phyloP scores from a whole-genome alignment of 1,140 invertebrate species.

The Trichoplusia ni region DNA sequence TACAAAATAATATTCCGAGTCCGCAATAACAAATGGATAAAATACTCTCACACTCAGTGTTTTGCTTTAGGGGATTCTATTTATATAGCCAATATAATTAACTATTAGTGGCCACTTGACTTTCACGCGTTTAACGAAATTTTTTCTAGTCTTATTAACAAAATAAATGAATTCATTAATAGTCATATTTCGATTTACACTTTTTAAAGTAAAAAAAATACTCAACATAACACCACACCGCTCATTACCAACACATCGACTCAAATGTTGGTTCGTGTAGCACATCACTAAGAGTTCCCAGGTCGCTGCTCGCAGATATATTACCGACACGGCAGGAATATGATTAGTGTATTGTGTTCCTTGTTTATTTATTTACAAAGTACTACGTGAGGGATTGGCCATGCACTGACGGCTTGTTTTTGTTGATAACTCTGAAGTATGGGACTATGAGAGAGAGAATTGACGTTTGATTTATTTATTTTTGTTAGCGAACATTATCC shows the following conservation, averaged over 20 bases:
- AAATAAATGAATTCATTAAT: too few relatives aligned
- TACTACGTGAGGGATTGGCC: slow-evolving; percentile 7
- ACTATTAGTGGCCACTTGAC: neutral
- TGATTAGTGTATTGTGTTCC: slow-evolving; percentile 22
- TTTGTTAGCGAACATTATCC: neutral
- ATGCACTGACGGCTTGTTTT: slow-evolving; percentile 2
- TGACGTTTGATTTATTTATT: neutral
- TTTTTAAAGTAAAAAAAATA: neutral
- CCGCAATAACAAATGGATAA: too few relatives aligned
- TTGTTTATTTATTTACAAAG: slow-evolving; percentile 20
- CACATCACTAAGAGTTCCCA: neutral
- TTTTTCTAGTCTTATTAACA: too few relatives aligned
- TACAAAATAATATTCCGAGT: too few relatives aligned
- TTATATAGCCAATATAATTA: too few relatives aligned
- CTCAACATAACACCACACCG: too few relatives aligned
- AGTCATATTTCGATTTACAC: too few relatives aligned
- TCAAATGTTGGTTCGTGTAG: neutral
- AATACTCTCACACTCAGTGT: too few relatives aligned
- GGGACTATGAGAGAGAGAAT: neutral
- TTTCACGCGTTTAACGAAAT: neutral
- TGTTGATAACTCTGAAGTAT: neutral
- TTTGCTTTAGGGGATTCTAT: too few relatives aligned
- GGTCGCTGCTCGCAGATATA: slow-evolving; percentile 7
- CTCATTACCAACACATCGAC: too few relatives aligned
- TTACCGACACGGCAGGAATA: slow-evolving; percentile 13